A percentile compares a stretch with the other conserved stretches of the same genome.
Evolutionary conservation across 2,113 vertebrate genomes (phyloP).

Genomic region (Stegastes partitus): DNA sequence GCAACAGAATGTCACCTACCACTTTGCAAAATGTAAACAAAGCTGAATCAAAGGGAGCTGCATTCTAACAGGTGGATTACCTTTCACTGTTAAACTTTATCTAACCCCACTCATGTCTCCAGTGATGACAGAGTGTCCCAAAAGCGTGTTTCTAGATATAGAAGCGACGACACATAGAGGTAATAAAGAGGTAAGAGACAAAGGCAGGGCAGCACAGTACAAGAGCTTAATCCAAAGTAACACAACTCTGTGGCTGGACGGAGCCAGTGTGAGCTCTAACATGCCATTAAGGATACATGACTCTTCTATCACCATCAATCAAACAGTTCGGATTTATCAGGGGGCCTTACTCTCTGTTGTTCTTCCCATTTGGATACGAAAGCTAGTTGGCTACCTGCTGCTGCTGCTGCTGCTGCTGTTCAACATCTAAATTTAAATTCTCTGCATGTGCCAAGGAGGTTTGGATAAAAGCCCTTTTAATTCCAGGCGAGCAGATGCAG

Average conservation of each 20-base stretch:
- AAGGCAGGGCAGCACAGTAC: conserved; percentile 31
- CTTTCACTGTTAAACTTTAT: background rate
- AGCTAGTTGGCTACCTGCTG: conserved; percentile 29
- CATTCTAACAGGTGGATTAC: conserved; percentile 1
- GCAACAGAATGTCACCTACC: background rate
- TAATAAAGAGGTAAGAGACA: conserved; percentile 20
- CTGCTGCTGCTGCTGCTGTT: conserved; percentile 37
- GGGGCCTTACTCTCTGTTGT: conserved; percentile 18
- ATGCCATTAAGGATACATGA: conserved; percentile 1
- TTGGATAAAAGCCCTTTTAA: conserved; percentile 58
- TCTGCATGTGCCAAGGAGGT: conserved; percentile 35
- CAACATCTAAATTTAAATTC: conserved; percentile 58
- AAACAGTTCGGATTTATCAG: conserved; percentile 17
- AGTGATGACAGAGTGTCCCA: conserved; percentile 20
- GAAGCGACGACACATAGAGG: conserved; percentile 16
- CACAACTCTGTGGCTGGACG: background rate
- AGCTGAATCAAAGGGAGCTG: background rate
- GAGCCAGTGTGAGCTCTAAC: conserved; percentile 31
- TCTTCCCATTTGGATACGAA: conserved; percentile 23
- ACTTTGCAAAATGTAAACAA: conserved; percentile 22
- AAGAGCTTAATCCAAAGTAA: conserved; percentile 42
- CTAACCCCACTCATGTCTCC: conserved; percentile 8
- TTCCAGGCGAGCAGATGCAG: conserved; percentile 57
- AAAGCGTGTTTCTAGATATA: conserved; percentile 25
- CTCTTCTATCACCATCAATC: conserved; percentile 20